A percentile compares a stretch with the other conserved stretches of the same genome.
phyloP scores from a whole-genome alignment of 92 coral and sea anemone species.

The Palythoa grandis region DNA sequence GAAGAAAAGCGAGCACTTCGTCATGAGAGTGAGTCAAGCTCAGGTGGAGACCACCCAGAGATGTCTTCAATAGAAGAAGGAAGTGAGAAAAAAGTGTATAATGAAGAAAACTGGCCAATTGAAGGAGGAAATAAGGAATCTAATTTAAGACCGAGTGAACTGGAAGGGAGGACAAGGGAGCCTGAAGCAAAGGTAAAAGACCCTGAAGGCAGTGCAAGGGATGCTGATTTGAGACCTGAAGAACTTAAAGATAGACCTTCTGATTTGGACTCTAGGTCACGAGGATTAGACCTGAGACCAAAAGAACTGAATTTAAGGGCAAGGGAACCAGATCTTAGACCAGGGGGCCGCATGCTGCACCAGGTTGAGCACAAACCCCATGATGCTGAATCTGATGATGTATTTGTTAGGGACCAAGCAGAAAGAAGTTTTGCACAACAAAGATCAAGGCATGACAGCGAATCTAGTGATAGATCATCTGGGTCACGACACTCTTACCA shows the following conservation, averaged over 20 bases:
- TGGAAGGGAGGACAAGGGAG: slow-evolving; percentile 37
- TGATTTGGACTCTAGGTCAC: slow-evolving; percentile 3
- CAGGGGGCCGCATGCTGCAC: slow-evolving; percentile 41
- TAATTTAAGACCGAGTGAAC: slow-evolving; percentile 10
- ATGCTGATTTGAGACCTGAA: slow-evolving; percentile 22
- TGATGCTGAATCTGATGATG: slow-evolving; percentile 46
- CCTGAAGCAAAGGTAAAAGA: slow-evolving; percentile 18
- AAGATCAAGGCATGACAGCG: slow-evolving; percentile 80
- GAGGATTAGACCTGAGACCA: slow-evolving; percentile 9
- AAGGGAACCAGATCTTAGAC: slow-evolving; percentile 19
- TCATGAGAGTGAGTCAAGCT: slow-evolving; percentile 40
- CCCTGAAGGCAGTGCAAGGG: slow-evolving; percentile 13
- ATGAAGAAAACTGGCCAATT: not conserved
- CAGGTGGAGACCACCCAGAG: slow-evolving; percentile 52
- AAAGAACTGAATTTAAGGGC: slow-evolving; percentile 31
- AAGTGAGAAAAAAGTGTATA: slow-evolving; percentile 2
- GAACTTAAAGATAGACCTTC: slow-evolving; percentile 27
- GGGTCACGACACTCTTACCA: slow-evolving; percentile 69
- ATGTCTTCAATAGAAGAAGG: slow-evolving; percentile 6
- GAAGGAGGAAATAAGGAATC: slow-evolving; percentile 11
- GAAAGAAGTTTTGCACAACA: slow-evolving; percentile 10
- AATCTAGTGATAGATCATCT: slow-evolving; percentile 78
- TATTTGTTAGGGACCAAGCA: slow-evolving; percentile 33
- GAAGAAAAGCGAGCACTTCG: slow-evolving; percentile 63
- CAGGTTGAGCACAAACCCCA: slow-evolving; percentile 7